Evolutionary conservation across 2,797 vertebrate genomes (phyloP).

Genomic region (Poecilia wingei): DNA sequence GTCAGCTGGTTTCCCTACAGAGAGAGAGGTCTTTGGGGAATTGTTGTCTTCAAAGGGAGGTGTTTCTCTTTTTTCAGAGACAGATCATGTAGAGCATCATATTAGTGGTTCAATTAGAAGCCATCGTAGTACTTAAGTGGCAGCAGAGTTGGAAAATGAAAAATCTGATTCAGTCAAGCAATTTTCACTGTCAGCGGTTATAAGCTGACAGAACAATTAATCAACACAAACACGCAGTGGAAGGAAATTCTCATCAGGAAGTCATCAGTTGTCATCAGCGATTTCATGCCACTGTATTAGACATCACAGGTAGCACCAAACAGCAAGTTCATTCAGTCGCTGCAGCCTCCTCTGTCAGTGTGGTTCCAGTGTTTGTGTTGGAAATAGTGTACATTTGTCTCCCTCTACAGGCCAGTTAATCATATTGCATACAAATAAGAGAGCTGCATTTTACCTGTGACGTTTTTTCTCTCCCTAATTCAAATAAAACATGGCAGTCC

Average conservation of each 20-base stretch:
- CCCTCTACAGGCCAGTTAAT: constrained; percentile 61
- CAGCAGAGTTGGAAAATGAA: constrained; percentile 55
- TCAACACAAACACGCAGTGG: constrained; percentile 43
- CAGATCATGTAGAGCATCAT: constrained; percentile 22
- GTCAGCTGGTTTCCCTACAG: constrained; percentile 12
- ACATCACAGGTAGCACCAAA: constrained; percentile 38
- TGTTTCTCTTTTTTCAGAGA: constrained; percentile 27
- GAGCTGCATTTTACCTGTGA: not conserved
- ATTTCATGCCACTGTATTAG: constrained; percentile 22
- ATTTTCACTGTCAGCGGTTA: constrained; percentile 58
- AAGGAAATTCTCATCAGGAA: constrained; percentile 69
- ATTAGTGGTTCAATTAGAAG: constrained; percentile 53
- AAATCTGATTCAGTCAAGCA: constrained; percentile 49
- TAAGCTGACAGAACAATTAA: constrained; percentile 59
- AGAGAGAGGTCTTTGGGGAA: constrained; percentile 19
- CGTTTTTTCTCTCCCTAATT: not conserved
- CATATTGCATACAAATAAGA: not conserved
- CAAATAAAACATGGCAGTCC: not conserved
- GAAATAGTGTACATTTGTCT: constrained; percentile 29
- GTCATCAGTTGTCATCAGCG: constrained; percentile 53
- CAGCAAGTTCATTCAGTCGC: constrained; percentile 29
- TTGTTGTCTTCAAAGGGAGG: constrained; percentile 23
- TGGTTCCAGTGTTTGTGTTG: constrained; percentile 10
- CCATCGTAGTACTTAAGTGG: constrained; percentile 35
- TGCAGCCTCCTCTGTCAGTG: not conserved